Evolutionary conservation across 2,888 invertebrate genomes (phyloP).

Genomic region (Lapara coniferarum): DNA sequence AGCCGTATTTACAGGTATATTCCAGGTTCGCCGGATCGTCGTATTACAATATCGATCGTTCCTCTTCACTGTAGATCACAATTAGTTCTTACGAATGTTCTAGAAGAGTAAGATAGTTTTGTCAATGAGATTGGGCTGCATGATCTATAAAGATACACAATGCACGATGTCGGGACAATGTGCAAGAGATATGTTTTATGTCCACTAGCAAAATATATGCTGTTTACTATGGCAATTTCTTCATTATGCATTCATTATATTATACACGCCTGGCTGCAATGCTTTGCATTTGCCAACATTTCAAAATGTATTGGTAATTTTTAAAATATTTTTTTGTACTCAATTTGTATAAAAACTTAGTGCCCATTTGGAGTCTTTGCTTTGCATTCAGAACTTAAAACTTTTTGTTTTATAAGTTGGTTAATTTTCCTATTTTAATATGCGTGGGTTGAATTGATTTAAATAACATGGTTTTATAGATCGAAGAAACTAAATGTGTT

Average conservation of each 20-base stretch:
- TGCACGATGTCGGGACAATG: constrained; percentile 65
- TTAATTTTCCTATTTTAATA: constrained; percentile 35
- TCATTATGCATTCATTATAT: constrained; percentile 51
- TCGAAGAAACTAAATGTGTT: constrained; percentile 38
- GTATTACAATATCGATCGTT: constrained; percentile 45
- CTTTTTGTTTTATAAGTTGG: constrained; percentile 2
- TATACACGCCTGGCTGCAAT: constrained; percentile 79
- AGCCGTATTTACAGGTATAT: constrained; percentile 71
- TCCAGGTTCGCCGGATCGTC: constrained; percentile 71
- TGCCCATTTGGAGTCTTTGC: constrained; percentile 13
- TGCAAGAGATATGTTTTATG: constrained; percentile 59
- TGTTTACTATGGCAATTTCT: constrained; percentile 14
- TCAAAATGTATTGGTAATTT: constrained; percentile 8
- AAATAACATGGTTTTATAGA: constrained; percentile 55
- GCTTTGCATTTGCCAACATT: constrained; percentile 77
- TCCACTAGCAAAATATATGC: constrained; percentile 48
- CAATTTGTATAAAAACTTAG: constrained; percentile 30
- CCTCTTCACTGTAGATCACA: constrained; percentile 11
- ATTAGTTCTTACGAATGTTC: constrained; percentile 13
- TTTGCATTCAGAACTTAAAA: constrained; percentile 19
- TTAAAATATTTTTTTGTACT: constrained; percentile 45
- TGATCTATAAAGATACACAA: constrained; percentile 50
- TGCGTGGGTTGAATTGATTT: constrained; percentile 52
- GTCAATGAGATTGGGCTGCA: constrained; percentile 46
- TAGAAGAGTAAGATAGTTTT: constrained; percentile 31